Evolutionary conservation across 2,888 invertebrate species (phyloP), one percentile per base, ranked within the genome.

Genomic region (Tenthredo notha): DNA sequence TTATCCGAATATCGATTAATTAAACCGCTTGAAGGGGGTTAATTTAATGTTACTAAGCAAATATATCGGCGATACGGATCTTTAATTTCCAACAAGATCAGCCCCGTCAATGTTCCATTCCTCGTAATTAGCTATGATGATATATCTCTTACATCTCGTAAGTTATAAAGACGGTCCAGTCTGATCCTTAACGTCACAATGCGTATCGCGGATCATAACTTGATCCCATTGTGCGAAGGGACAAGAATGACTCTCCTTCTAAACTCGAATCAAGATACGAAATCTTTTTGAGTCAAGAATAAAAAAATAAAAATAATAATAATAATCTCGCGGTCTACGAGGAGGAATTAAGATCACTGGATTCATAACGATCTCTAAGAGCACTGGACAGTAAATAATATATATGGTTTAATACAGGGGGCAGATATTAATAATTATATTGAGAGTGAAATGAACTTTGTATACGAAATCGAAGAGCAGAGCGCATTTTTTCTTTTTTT

Each of bases 21-120:
- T 90, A 89, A 89, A 87, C 88, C 86, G 85, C 85, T 85, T 87
- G 85, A 87, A 89, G 90, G 90, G 90, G 90, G 90, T 92, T 92
- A 91, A 91, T 91, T 91, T 87, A 91, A 89, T 89, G 91, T 86
- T 89, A 88, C 88, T 88, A 89, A 89, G 89, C 90, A 89, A 89
- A 89, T 89, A 91, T 89, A 91, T 89, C 89, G 87, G 84, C 87
- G 92, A 92, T 92, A 90, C 77, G 86, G 85, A 92, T 92, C 92
- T 92, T 90, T 90, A 91, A 92, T 91, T 92, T 91, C 88, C 88
- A 85, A 87, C 77, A 86, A 75, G 58, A 67, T 67, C 21, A 33
- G 6, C n/a, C n/a, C n/a, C 83, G 50, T 83, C 67, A 67, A 33
- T 70, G 83, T 74, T 33, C 84, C 84, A 15, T 78, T 85, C 86